These are phyloP conservation scores for Noturus placidus DNA, from an alignment of 2,113 vertebrate genomes.

Conservation along the genomic window DNA sequence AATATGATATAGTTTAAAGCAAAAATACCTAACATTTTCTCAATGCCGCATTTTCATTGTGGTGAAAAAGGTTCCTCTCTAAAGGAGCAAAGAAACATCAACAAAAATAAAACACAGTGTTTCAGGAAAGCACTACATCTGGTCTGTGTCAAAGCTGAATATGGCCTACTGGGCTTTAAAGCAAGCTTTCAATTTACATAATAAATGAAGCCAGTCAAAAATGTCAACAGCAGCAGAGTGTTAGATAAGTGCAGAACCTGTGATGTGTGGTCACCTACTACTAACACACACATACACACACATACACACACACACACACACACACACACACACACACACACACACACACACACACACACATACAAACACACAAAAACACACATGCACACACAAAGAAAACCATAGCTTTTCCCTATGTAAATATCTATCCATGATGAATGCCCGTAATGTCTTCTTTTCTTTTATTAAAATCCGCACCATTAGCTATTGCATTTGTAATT, in stretches of 20 bases:
- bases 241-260: constrained; percentile 19
- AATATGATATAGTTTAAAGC: not conserved
- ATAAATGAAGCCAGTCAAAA: constrained; percentile 13
- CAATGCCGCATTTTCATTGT: not conserved
- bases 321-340: constrained; percentile 9
- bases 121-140: not conserved
- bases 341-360: constrained; percentile 3
- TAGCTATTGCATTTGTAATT: not conserved
- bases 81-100: not conserved
- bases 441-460: not conserved
- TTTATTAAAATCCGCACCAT: not conserved
- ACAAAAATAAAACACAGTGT: not conserved
- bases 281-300: constrained; percentile 2
- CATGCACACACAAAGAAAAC: not conserved
- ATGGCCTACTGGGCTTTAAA: constrained; percentile 19
- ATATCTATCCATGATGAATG: not conserved
- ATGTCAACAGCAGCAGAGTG: constrained; percentile 8
- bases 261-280: constrained; percentile 6
- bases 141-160: not conserved
- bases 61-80: not conserved
- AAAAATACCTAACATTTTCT: not conserved
- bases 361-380: not conserved
- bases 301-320: constrained; percentile 7
- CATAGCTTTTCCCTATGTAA: not conserved
- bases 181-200: constrained; percentile 22